These are phyloP conservation scores for Megaleporinus macrocephalus DNA, from an alignment of 2,113 vertebrate species.

Conservation along the genomic window DNA sequence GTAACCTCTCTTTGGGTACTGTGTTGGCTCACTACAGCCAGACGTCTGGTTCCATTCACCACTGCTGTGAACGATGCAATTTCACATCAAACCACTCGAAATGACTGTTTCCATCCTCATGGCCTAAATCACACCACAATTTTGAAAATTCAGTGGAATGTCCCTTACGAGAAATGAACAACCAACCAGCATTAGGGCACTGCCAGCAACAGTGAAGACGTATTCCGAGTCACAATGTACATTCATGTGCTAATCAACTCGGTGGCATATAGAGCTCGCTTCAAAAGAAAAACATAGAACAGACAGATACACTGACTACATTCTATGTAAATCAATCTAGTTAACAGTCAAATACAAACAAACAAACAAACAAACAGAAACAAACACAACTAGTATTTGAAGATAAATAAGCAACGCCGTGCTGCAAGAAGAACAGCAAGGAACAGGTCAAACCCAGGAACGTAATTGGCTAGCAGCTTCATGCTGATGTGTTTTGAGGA, in stretches of 20 bases:
- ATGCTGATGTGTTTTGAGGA: slow-evolving; percentile 32
- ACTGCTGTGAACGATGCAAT: too few species aligned
- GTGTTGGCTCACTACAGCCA: too few species aligned
- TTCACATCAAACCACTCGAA: too few species aligned
- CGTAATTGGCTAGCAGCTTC: slow-evolving; percentile 43
- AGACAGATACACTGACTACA: slow-evolving; percentile 3
- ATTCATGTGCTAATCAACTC: slow-evolving; percentile 38
- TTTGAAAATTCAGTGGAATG: too few species aligned
- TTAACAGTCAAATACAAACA: slow-evolving; percentile 14
- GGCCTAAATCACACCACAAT: too few species aligned
- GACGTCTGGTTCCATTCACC: too few species aligned
- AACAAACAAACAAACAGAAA: slow-evolving; percentile 17
- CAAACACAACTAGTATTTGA: slow-evolving; percentile 17
- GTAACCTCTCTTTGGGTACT: too few species aligned
- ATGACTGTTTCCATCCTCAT: too few species aligned
- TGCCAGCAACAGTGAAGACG: slow-evolving; percentile 33
- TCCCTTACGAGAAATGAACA: slow-evolving; percentile 27
- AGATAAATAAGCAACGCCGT: slow-evolving; percentile 32
- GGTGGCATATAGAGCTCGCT: slow-evolving; percentile 37
- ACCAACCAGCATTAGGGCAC: slow-evolving; percentile 41
- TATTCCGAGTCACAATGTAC: slow-evolving; percentile 15
- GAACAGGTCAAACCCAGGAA: slow-evolving; percentile 33
- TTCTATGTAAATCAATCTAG: not conserved
- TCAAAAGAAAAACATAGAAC: not conserved
- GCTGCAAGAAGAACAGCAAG: slow-evolving; percentile 28